Conservation (phyloP, 2,888 invertebrate genomes). For the Xanthia togata region DNA sequence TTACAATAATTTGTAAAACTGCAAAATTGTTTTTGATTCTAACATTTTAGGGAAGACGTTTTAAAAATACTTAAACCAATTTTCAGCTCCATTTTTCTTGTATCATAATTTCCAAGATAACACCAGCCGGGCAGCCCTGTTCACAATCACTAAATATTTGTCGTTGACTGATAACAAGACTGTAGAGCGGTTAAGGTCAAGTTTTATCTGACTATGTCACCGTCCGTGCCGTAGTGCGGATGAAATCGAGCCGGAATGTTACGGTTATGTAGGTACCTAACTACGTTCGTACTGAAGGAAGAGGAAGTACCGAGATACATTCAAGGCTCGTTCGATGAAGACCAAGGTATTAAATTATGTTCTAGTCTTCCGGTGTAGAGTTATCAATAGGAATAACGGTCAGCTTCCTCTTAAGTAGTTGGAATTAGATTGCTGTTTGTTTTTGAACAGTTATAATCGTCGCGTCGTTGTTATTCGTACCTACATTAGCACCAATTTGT, state of each 20-base stretch:
- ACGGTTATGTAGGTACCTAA: constrained; percentile 11
- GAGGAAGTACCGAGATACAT: constrained; percentile 63
- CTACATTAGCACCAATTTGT: constrained; percentile 41
- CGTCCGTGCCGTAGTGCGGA: constrained; percentile 27
- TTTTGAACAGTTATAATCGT: constrained; percentile 47
- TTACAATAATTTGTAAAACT: neutral
- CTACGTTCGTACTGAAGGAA: constrained; percentile 53
- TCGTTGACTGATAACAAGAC: constrained; percentile 76
- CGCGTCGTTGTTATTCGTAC: constrained; percentile 30
- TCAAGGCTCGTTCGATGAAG: constrained; percentile 59
- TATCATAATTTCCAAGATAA: constrained; percentile 12
- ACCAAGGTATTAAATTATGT: constrained; percentile 60
- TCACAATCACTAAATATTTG: constrained; percentile 67
- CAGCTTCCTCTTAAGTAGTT: constrained; percentile 52
- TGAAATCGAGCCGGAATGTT: constrained; percentile 49
- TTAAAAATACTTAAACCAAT: neutral
- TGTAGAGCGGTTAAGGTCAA: constrained; percentile 81
- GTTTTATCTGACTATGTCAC: constrained; percentile 74
- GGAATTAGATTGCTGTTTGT: constrained; percentile 40
- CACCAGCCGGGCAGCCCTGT: constrained; percentile 60
- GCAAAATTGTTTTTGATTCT: too few species aligned
- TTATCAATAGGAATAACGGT: constrained; percentile 55
- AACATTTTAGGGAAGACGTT: neutral
- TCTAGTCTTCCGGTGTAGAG: constrained; percentile 57
- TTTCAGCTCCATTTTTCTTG: neutral